Percentiles rank a stretch among this genome's conserved stretches.
Evolutionary conservation across 2,113 vertebrate species (phyloP).

Genomic region (Seriola rivoliana): DNA sequence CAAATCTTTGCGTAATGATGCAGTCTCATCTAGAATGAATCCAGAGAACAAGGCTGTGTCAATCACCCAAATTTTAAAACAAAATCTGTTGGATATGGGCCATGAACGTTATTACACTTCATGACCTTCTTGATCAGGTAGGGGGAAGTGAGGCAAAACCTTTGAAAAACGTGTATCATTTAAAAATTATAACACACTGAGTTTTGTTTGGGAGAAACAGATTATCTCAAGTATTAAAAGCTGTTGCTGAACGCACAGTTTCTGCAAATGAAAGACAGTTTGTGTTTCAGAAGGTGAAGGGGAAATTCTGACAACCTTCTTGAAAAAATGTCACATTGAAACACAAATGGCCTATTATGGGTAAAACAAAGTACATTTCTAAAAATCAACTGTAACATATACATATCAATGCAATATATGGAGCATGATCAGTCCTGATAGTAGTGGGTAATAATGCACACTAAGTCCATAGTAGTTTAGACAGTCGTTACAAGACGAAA

Average conservation of each 20-base stretch:
- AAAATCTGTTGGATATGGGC: background rate
- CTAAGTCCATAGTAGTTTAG: background rate
- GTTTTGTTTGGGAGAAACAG: background rate
- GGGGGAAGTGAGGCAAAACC: background rate
- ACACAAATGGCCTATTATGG: background rate
- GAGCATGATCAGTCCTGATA: background rate
- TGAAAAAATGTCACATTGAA: background rate
- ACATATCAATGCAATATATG: background rate
- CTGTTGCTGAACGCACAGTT: background rate
- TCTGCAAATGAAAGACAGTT: background rate
- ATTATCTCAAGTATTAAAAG: no score
- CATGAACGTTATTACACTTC: background rate
- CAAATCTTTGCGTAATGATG: background rate
- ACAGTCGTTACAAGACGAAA: background rate
- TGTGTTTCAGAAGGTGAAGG: background rate
- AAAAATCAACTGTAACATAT: background rate
- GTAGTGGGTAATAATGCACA: background rate
- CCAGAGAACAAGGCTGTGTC: background rate
- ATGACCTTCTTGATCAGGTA: background rate
- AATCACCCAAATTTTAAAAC: background rate
- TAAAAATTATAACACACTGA: background rate
- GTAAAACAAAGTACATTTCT: background rate
- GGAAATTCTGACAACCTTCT: background rate
- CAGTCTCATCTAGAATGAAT: background rate
- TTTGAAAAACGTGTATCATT: background rate